phyloP scores from a whole-genome alignment of 2,888 invertebrate genomes.

The Lacanobia wlatinum region DNA sequence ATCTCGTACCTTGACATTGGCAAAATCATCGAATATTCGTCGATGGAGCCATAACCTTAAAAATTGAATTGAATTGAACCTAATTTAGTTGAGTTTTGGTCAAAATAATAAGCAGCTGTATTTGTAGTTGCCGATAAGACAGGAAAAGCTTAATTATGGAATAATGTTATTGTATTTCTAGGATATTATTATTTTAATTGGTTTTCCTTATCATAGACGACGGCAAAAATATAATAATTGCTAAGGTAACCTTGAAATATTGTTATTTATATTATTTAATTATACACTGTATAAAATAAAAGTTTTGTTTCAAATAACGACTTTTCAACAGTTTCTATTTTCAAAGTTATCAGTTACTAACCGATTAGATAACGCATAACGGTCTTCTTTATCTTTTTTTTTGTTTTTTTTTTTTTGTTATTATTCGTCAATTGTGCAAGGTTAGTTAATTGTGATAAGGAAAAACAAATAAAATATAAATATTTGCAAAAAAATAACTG shows the following conservation, averaged over 20 bases:
- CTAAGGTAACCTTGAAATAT: background rate
- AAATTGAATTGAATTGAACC: conserved; percentile 11
- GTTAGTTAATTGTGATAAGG: conserved; percentile 40
- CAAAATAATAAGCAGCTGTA: conserved; percentile 17
- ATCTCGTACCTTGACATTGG: no score
- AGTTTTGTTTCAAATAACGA: background rate
- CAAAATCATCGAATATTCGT: no score
- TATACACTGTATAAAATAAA: background rate
- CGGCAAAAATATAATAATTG: conserved; percentile 21
- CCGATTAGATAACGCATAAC: conserved; percentile 39
- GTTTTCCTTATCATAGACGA: conserved; percentile 28
- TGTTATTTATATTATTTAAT: background rate
- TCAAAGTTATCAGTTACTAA: conserved; percentile 5
- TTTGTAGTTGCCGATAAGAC: conserved; percentile 10
- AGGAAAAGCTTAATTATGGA: conserved; percentile 1
- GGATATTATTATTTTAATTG: conserved; percentile 1
- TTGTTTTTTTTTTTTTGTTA: conserved; percentile 30
- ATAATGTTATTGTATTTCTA: conserved; percentile 27
- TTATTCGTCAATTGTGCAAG: conserved; percentile 53
- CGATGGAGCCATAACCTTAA: no score
- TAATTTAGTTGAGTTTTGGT: conserved; percentile 1
- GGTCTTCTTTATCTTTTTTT: conserved; percentile 35
- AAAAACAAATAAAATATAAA: background rate
- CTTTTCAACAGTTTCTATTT: conserved; percentile 10
- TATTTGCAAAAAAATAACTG: conserved; percentile 6